Conservation (phyloP, 2,797 vertebrate species). For the Sebastes dallii region DNA sequence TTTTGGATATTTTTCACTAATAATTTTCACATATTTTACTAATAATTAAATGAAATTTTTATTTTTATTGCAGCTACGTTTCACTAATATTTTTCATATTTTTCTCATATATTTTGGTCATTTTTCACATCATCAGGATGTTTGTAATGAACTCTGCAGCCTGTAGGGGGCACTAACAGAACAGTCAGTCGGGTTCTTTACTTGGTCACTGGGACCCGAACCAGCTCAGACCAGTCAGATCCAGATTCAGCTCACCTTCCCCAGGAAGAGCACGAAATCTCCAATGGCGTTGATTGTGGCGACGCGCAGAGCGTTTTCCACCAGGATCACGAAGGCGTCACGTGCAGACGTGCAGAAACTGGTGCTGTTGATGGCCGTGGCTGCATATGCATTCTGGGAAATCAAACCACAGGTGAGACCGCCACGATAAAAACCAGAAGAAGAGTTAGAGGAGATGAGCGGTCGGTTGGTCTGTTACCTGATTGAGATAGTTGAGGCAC, state of each 20-base stretch:
- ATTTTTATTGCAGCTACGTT: not conserved
- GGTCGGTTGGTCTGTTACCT: conserved; percentile 79
- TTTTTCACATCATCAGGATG: no score
- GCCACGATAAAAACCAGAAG: not conserved
- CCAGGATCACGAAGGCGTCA: conserved; percentile 95
- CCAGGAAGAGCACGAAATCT: conserved; percentile 97
- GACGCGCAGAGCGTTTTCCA: conserved; percentile 95
- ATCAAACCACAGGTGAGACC: not conserved
- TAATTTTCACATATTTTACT: no score
- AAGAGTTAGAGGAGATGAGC: not conserved
- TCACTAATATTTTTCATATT: not conserved
- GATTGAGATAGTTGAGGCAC: conserved; percentile 99
- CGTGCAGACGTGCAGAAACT: conserved; percentile 98
- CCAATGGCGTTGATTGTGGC: conserved; percentile 97
- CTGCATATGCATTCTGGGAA: conserved; percentile 94
- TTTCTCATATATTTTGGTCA: not conserved
- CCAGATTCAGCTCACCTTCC: conserved; percentile 86
- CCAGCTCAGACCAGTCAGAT: not conserved
- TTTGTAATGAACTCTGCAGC: no score
- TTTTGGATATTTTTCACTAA: no score
- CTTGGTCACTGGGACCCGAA: not conserved
- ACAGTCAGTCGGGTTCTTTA: not conserved
- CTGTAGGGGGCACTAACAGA: not conserved
- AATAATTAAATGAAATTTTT: no score
- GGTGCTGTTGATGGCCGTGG: conserved; percentile 98